Percentiles rank a stretch among this genome's conserved stretches.
Conservation (phyloP, 2,888 invertebrate species). For the Macropis europaea region DNA sequence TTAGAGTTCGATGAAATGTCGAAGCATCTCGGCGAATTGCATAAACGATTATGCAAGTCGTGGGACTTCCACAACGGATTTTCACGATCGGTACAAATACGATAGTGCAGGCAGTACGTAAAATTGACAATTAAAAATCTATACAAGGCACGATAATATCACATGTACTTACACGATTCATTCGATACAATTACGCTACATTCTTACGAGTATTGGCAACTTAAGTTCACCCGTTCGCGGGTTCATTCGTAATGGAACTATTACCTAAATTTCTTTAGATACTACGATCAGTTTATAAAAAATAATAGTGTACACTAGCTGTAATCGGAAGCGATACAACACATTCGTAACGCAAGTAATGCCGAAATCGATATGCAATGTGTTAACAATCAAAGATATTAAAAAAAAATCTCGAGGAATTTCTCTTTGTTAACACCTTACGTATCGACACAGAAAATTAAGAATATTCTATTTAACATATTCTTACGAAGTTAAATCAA, state of each 20-base stretch:
- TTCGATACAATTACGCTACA: constrained; percentile 15
- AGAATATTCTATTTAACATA: not conserved
- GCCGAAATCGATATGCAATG: not conserved
- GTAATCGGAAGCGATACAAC: constrained; percentile 15
- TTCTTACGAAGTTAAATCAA: not conserved
- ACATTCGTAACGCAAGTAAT: not conserved
- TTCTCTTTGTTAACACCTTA: not conserved
- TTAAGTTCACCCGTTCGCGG: constrained; percentile 5
- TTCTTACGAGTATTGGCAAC: constrained; percentile 42
- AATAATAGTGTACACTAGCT: not conserved
- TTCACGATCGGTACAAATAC: constrained; percentile 11
- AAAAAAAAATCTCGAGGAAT: not conserved
- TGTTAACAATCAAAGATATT: too few species aligned
- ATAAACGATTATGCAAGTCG: constrained; percentile 32
- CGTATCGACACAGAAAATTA: not conserved
- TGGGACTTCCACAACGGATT: not conserved
- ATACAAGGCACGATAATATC: constrained; percentile 69
- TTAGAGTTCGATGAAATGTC: constrained; percentile 30
- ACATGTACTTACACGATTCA: constrained; percentile 61
- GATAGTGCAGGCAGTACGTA: constrained; percentile 44
- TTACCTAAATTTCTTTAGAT: not conserved
- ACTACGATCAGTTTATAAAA: not conserved
- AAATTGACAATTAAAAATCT: constrained; percentile 34
- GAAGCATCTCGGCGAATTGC: constrained; percentile 28
- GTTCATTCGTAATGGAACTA: not conserved